Evolutionary conservation across 2,888 invertebrate genomes (phyloP).

Genomic region (Cylindroiulus punctatus): DNA sequence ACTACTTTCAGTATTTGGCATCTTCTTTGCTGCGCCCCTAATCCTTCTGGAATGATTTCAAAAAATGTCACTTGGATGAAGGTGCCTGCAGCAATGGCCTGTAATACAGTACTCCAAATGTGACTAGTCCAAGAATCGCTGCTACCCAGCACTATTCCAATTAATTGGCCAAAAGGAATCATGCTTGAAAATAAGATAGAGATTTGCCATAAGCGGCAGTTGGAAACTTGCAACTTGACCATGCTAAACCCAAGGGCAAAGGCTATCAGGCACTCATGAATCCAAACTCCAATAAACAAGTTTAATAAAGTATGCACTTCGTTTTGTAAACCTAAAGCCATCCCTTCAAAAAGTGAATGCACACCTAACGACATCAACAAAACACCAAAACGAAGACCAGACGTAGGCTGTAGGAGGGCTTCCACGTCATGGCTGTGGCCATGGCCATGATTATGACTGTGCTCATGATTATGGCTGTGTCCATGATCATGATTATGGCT

Average conservation of each 20-base stretch:
- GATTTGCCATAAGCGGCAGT: slow-evolving; percentile 59
- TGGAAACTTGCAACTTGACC: slow-evolving; percentile 60
- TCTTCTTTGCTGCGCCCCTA: slow-evolving; percentile 57
- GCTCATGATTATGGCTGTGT: slow-evolving; percentile 51
- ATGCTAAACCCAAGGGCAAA: slow-evolving; percentile 63
- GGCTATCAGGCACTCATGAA: slow-evolving; percentile 63
- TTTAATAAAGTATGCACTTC: slow-evolving; percentile 60
- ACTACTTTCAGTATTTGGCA: slow-evolving; percentile 60
- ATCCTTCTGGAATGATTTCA: slow-evolving; percentile 62
- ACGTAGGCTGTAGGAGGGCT: slow-evolving; percentile 55
- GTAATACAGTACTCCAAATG: slow-evolving; percentile 61
- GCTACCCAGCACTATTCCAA: slow-evolving; percentile 60
- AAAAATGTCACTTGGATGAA: slow-evolving; percentile 64
- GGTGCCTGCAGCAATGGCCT: slow-evolving; percentile 63
- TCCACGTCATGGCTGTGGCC: slow-evolving; percentile 58
- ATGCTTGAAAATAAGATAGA: slow-evolving; percentile 61
- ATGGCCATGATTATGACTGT: slow-evolving; percentile 58
- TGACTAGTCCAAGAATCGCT: slow-evolving; percentile 59
- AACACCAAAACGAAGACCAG: slow-evolving; percentile 61
- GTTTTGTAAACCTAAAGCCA: slow-evolving; percentile 64
- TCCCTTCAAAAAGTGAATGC: slow-evolving; percentile 64
- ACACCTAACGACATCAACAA: slow-evolving; percentile 62
- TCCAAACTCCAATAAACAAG: slow-evolving; percentile 62
- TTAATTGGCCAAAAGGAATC: slow-evolving; percentile 62
- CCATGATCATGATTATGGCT: slow-evolving; percentile 5